Evolutionary conservation across 2,797 vertebrate species (phyloP), one percentile per base, ranked within the genome.

Genomic region (Microchirus variegatus): DNA sequence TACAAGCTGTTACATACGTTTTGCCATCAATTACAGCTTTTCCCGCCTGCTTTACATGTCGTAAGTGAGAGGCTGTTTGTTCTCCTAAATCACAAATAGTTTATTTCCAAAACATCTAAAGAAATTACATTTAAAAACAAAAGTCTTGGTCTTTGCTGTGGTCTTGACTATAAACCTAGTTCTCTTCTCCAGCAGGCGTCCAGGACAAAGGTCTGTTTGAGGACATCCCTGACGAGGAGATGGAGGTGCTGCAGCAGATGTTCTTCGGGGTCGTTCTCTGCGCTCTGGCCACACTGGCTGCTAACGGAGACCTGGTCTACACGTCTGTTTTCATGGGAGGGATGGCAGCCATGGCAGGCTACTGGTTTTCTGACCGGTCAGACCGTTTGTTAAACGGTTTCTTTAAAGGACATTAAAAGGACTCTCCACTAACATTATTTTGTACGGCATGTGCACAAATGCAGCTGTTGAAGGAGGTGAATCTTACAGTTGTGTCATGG

Each of bases 211-310:
- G 96, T 48, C 90, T 98, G 68, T 96, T 98, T 61, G 95, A 97
- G 0, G 96, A 98, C 36, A 94, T 98, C 78, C 94, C 95, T 0
- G 96, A 97, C 0, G 97, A 99, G 0, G 97, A 99, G 90, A 90
- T 98, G 82, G 94, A 95, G 84, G 96, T 98, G 58, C 89, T 99
- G 70, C 95, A 97, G 92, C 96, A 99, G 93, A 99, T 99, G 97
- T 95, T 98, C 81, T 97, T 98, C 0, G 96, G 95, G 0, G 94
- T 96, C 71, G 90, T 98, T 75, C 94, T 98, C 73, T 98, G 97
- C 1, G 96, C 95, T 0, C 89, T 98, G 43, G 97, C 95, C 73
- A 98, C 97, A 0, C 80, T 99, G 59, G 97, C 97, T 0, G 97
- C 97, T 35, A 98, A 97, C 77, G 97, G 97, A 0, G 97, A 99